These are phyloP conservation scores for Propithecus coquereli DNA, from an alignment of 2,113 vertebrate genomes.

Conservation along the genomic window DNA sequence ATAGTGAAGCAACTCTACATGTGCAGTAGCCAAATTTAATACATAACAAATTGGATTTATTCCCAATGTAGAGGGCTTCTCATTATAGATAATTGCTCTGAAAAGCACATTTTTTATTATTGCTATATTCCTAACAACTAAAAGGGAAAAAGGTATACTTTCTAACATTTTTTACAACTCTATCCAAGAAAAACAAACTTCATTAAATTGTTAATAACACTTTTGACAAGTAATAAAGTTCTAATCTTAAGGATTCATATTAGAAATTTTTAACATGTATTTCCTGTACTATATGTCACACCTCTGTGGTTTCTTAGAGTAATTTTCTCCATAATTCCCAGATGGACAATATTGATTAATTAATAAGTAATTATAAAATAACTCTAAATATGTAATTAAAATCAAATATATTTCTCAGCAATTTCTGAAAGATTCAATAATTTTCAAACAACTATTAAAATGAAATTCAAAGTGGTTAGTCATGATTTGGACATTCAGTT, in stretches of 20 bases:
- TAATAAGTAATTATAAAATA: slow-evolving; percentile 43
- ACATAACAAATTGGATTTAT: slow-evolving; percentile 34
- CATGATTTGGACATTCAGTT: slow-evolving; percentile 65
- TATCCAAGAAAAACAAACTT: slow-evolving; percentile 34
- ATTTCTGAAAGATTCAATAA: slow-evolving; percentile 56
- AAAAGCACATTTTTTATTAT: slow-evolving; percentile 19
- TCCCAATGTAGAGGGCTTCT: background rate
- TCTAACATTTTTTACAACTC: background rate
- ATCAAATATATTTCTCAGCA: slow-evolving; percentile 42
- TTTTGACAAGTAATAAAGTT: background rate
- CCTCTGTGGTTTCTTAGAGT: background rate
- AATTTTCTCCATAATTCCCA: slow-evolving; percentile 32
- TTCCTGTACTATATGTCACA: background rate
- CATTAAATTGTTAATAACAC: background rate
- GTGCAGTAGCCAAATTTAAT: background rate
- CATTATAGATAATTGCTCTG: background rate
- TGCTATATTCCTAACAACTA: slow-evolving; percentile 18
- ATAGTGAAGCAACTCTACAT: slow-evolving; percentile 5
- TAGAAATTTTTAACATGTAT: slow-evolving; percentile 24
- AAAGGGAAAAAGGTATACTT: background rate
- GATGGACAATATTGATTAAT: slow-evolving; percentile 33
- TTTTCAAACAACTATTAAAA: slow-evolving; percentile 70
- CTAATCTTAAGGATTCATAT: background rate
- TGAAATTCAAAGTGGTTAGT: slow-evolving; percentile 61
- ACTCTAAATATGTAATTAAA: slow-evolving; percentile 65